Conservation (phyloP, 2,888 invertebrate genomes). For the Drosophila vallismaia region DNA sequence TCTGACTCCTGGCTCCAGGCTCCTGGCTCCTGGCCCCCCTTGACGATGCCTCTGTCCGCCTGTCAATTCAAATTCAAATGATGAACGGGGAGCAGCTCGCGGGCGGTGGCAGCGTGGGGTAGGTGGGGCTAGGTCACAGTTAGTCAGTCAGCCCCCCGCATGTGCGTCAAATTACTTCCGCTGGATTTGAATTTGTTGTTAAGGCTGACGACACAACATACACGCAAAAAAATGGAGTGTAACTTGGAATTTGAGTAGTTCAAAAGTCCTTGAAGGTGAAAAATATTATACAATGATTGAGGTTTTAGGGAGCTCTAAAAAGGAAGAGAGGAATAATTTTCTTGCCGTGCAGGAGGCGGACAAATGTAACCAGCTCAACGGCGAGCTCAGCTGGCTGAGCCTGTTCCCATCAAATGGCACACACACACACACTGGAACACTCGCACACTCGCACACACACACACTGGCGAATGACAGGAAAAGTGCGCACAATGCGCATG, state of each 20-base stretch:
- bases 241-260: not conserved
- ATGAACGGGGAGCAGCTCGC: conserved; percentile 29
- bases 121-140: conserved; percentile 34
- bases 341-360: conserved; percentile 2
- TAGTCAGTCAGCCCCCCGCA: conserved; percentile 47
- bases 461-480: conserved; percentile 67
- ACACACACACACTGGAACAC: conserved; percentile 30
- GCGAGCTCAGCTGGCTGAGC: conserved; percentile 52
- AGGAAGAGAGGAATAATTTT: not conserved
- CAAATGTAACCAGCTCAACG: conserved; percentile 60
- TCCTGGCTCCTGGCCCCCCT: conserved; percentile 6
- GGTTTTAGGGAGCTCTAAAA: not conserved
- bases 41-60: not conserved
- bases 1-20: too few species aligned
- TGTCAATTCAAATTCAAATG: conserved; percentile 52
- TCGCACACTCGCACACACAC: conserved; percentile 62
- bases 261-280: not conserved
- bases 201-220: conserved; percentile 53
- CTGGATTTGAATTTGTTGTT: conserved; percentile 77
- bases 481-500: conserved; percentile 74
- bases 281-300: not conserved
- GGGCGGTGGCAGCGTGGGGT: not conserved
- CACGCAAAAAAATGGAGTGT: conserved; percentile 5
- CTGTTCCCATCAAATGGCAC: conserved; percentile 61
- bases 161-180: conserved; percentile 78